Evolutionary conservation across 2,797 vertebrate species (phyloP).

Genomic region (Phrynocephalus vlangalii): DNA sequence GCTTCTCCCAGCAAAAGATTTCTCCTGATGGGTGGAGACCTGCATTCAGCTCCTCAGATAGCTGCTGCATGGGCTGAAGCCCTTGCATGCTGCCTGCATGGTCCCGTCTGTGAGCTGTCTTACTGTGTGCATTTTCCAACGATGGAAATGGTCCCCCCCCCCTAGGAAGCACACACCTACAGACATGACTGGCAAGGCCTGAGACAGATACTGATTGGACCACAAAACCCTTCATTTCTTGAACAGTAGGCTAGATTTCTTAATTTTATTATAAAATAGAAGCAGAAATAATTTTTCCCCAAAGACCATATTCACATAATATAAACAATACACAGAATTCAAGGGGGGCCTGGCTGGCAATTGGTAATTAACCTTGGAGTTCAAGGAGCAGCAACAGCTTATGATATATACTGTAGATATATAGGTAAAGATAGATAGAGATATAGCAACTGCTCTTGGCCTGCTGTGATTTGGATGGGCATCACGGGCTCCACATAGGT

Average conservation of each 20-base stretch:
- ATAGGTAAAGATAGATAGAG: constrained; percentile 18
- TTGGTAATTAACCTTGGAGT: constrained; percentile 61
- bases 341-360: constrained; percentile 60
- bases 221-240: not conserved
- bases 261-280: constrained; percentile 89
- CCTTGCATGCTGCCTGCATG: too few species aligned
- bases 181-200: too few species aligned
- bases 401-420: not conserved
- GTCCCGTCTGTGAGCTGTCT: too few species aligned
- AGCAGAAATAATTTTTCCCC: constrained; percentile 82
- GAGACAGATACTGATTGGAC: not conserved
- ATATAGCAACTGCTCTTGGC: constrained; percentile 23
- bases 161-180: too few species aligned
- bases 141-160: too few species aligned
- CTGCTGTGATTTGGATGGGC: not conserved
- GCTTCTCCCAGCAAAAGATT: too few species aligned
- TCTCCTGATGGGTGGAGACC: too few species aligned
- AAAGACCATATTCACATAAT: constrained; percentile 83
- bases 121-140: too few species aligned
- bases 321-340: constrained; percentile 77
- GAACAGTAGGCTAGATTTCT: constrained; percentile 69
- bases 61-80: too few species aligned
- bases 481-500: not conserved
- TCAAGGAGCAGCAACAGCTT: constrained; percentile 58
- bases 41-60: too few species aligned